Evolutionary conservation across 1,140 invertebrate genomes (phyloP).

Genomic region (Lithobius niger): DNA sequence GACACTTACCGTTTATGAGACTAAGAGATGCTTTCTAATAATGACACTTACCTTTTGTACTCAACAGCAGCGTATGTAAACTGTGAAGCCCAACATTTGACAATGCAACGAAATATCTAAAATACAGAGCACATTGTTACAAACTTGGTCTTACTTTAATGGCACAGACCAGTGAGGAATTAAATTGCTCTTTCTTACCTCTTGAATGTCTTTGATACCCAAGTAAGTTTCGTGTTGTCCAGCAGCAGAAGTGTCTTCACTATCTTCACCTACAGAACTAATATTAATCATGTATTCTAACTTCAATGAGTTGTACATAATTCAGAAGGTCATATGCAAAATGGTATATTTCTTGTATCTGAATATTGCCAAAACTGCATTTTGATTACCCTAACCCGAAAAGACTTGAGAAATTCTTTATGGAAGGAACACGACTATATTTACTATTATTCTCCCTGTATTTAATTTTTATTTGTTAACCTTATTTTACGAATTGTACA

Average conservation of each 20-base stretch:
- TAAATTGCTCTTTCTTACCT: slow-evolving; percentile 16
- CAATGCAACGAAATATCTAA: slow-evolving; percentile 42
- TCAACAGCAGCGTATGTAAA: slow-evolving; percentile 56
- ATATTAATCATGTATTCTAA: neutral
- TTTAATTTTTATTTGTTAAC: too few species aligned
- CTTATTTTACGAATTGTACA: too few species aligned
- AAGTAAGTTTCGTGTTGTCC: slow-evolving; percentile 69
- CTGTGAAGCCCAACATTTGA: slow-evolving; percentile 64
- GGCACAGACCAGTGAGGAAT: neutral
- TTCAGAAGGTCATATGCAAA: too few species aligned
- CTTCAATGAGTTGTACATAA: slow-evolving; percentile 11
- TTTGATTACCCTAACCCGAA: too few species aligned
- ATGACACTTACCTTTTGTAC: slow-evolving; percentile 48
- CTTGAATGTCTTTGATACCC: slow-evolving; percentile 38
- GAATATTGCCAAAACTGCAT: too few species aligned
- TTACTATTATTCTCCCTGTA: too few species aligned
- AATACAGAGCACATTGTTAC: too few species aligned
- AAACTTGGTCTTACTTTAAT: neutral
- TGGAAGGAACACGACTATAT: too few species aligned
- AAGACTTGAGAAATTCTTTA: too few species aligned
- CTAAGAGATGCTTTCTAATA: too few species aligned
- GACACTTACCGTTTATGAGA: too few species aligned
- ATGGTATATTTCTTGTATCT: too few species aligned
- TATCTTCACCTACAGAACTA: slow-evolving; percentile 47
- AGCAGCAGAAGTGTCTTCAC: slow-evolving; percentile 58